A percentile compares a stretch with the other conserved stretches of the same genome.
phyloP scores from a whole-genome alignment of 1,140 invertebrate genomes.

The Euura saliciscinereae region DNA sequence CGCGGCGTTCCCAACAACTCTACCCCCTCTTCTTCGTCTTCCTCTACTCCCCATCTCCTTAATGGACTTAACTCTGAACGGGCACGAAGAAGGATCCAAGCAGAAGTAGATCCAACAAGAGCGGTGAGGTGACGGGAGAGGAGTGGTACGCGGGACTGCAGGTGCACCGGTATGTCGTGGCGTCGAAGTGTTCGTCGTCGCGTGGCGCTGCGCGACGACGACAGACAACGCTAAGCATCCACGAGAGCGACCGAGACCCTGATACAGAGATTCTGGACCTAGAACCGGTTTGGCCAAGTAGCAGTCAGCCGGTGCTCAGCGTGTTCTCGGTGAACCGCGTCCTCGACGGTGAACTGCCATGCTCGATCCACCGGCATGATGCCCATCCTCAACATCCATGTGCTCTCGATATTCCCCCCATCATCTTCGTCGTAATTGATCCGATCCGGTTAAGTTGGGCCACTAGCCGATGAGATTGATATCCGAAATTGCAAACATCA shows the following conservation, averaged over 20 bases:
- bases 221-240: slow-evolving; percentile 9
- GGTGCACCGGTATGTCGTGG: slow-evolving; percentile 39
- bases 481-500: no score
- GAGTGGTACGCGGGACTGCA: slow-evolving; percentile 32
- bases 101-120: not conserved
- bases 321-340: not conserved
- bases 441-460: no score
- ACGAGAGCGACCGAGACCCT: slow-evolving; percentile 6
- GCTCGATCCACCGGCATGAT: no score
- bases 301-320: not conserved
- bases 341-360: not conserved
- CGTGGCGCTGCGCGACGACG: slow-evolving; percentile 44
- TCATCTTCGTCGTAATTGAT: no score
- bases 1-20: slow-evolving; percentile 50
- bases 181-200: slow-evolving; percentile 48
- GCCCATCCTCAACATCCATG: no score
- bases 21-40: slow-evolving; percentile 23
- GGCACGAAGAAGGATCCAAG: not conserved
- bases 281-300: slow-evolving; percentile 1
- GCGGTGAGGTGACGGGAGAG: slow-evolving; percentile 29
- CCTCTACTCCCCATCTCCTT: not conserved
- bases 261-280: not conserved
- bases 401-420: no score
- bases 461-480: no score
- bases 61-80: not conserved